Conservation (phyloP, 2,113 vertebrate species). For the Microtus oregoni region DNA sequence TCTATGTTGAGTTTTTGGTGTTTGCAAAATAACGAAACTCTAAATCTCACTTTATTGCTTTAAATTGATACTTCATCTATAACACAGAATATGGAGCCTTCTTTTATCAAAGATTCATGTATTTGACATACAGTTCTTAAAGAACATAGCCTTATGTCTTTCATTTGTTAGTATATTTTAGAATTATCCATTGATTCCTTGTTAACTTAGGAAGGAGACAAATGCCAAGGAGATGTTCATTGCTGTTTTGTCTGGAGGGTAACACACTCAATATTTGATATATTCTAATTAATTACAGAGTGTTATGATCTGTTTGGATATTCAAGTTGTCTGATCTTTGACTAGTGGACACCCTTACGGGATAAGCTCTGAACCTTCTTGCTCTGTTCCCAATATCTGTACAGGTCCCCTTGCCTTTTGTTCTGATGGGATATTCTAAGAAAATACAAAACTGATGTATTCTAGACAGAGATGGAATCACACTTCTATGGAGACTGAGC, state of each 20-base stretch:
- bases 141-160: not conserved
- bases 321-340: not conserved
- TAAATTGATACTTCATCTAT: not conserved
- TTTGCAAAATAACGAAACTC: not conserved
- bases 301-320: not conserved
- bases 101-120: not conserved
- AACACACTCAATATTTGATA: not conserved
- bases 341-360: not conserved
- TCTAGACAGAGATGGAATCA: not conserved
- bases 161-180: not conserved
- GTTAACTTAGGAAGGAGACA: not conserved
- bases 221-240: not conserved
- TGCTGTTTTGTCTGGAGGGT: not conserved
- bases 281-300: not conserved
- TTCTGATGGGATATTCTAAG: not conserved
- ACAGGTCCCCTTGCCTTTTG: not conserved
- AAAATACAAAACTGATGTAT: not conserved
- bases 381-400: not conserved
- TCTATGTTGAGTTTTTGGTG: not conserved
- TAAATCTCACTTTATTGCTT: not conserved
- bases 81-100: not conserved
- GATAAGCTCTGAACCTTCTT: not conserved
- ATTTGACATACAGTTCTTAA: not conserved
- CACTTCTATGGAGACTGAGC: not conserved
- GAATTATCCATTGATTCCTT: not conserved